Evolutionary conservation across 2,888 invertebrate genomes (phyloP), one percentile per base, ranked within the genome.

Genomic region (Ariolimax columbianus): DNA sequence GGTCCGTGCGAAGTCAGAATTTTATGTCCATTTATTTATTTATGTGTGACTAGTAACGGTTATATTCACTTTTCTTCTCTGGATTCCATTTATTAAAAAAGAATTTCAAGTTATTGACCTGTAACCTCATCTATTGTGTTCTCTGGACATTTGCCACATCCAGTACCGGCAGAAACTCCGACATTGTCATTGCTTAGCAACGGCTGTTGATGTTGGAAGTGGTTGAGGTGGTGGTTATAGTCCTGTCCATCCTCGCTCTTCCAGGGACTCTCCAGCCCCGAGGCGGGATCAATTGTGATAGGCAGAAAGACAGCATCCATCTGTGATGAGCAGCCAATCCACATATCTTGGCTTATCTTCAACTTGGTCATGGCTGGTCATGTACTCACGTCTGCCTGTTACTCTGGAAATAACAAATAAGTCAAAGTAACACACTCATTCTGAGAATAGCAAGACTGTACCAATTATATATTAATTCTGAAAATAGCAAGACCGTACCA

Each of bases 291-390:
- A 72, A 86, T 73, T 66, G 83, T 86, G 43, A 84, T 77, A 1
- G 90, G 90, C 66, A 91, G 86, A 85, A 91, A 90, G n/a, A 91
- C 89, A 59, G 90, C 89, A 77, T 91, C 91, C 72, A 90, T 87
- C 77, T 89, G 88, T 43, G 90, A 90, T 23, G 90, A 90, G 66
- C 88, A 23, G 55, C 90, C 91, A 26, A 90, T 86, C 26, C 91
- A 79, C 59, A 89, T 86, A n/a, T 88, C 88, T 19, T 88, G 85
- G 33, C 87, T 88, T 66, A 89, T 84, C 30, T 86, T 80, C 36
- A 90, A 88, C 38, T 87, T 82, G 51, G 85, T 81, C 72, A 88
- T 84, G 72, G 86, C 80, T 17, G 33, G 7, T 1, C 70, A 30
- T 30, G 9, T 14, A 0, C 17, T 19, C 0, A 70, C 17, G 17